A percentile compares a stretch with the other conserved stretches of the same genome.
Conservation (phyloP, 2,888 invertebrate genomes). For the Netelia fuscicornis region DNA sequence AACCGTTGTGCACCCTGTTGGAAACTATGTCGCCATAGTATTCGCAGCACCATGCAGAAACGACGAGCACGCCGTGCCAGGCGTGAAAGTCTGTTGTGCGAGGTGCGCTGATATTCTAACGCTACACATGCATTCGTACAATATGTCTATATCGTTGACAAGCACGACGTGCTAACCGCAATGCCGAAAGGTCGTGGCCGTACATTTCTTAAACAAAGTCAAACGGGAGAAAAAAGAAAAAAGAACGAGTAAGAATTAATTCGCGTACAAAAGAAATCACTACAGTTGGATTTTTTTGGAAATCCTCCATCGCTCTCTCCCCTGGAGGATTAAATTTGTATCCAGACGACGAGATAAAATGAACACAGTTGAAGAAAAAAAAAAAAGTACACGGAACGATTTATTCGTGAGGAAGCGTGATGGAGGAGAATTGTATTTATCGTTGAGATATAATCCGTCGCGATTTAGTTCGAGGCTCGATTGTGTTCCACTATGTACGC, state of each 20-base stretch:
- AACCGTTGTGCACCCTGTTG: too few relatives aligned
- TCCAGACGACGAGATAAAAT: too few relatives aligned
- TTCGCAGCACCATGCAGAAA: not conserved
- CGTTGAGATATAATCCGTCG: too few relatives aligned
- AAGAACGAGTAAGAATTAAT: not conserved
- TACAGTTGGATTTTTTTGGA: not conserved
- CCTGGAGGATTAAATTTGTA: not conserved
- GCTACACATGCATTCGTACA: not conserved
- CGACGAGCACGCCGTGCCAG: slow-evolving; percentile 2
- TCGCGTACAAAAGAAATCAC: slow-evolving; percentile 9
- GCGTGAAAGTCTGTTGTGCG: slow-evolving; percentile 18
- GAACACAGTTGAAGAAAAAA: too few relatives aligned
- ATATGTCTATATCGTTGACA: slow-evolving; percentile 18
- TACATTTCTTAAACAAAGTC: not conserved
- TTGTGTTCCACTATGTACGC: too few relatives aligned
- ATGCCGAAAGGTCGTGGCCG: slow-evolving; percentile 41
- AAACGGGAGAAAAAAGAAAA: not conserved
- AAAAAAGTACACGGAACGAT: too few relatives aligned
- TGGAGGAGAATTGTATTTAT: too few relatives aligned
- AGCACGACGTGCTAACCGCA: slow-evolving; percentile 46
- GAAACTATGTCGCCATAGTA: slow-evolving; percentile 54
- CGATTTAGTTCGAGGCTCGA: too few relatives aligned
- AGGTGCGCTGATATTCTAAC: slow-evolving; percentile 2
- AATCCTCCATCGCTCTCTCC: not conserved
- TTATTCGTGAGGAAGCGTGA: too few relatives aligned